A percentile compares a stretch with the other conserved stretches of the same genome.
Conservation (phyloP, 2,797 vertebrate genomes). For the Iguana delicatissima region DNA sequence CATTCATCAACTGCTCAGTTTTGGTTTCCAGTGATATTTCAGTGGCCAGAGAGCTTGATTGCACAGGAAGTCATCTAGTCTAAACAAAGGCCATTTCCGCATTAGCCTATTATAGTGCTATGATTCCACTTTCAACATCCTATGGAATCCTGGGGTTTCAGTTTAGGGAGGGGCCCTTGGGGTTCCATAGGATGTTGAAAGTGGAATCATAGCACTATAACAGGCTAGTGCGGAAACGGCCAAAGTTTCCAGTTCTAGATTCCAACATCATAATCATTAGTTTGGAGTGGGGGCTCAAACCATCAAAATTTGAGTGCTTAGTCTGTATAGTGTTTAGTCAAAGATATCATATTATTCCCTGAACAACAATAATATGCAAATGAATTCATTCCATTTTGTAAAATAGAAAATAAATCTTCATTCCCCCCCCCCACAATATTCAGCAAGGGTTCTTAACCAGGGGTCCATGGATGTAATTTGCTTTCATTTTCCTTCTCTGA, state of each 20-base stretch:
- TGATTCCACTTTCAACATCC: no score
- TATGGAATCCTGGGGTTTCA: no score
- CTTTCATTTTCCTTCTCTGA: no score
- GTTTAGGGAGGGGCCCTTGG: no score
- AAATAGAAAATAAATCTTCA: background rate
- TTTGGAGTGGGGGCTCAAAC: background rate
- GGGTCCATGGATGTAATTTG: no score
- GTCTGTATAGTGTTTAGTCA: background rate
- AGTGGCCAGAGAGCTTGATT: background rate
- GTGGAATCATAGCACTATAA: no score
- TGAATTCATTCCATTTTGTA: background rate
- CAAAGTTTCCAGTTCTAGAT: background rate
- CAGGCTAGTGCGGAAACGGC: no score
- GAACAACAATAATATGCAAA: slow-evolving; percentile 2
- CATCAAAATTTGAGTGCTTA: background rate
- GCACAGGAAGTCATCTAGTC: background rate
- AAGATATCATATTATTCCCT: background rate
- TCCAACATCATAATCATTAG: background rate
- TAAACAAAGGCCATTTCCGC: background rate
- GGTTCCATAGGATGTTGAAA: no score
- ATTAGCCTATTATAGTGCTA: no score
- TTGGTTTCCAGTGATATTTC: background rate
- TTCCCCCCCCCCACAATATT: no score
- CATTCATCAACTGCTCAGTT: background rate
- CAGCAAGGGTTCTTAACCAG: no score